Percentiles rank a stretch among this genome's conserved stretches.
Evolutionary conservation across 2,888 invertebrate species (phyloP).

Genomic region (Calliscelio sp.): DNA sequence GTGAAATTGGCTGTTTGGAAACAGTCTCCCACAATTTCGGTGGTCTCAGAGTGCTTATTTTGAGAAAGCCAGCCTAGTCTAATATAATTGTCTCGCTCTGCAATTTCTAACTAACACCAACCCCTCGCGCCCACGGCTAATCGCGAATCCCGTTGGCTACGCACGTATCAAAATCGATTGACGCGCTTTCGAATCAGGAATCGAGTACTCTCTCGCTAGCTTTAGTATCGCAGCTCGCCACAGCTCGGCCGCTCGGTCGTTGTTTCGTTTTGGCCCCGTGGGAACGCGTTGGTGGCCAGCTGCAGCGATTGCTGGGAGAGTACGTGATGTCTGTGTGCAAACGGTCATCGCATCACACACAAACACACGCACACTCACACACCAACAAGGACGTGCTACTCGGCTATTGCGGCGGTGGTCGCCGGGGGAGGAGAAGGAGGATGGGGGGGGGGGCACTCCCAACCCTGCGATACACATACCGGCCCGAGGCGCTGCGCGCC

Average conservation of each 20-base stretch:
- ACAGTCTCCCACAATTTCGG: too few species aligned
- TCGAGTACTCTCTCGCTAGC: conserved; percentile 18
- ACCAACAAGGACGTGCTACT: conserved; percentile 17
- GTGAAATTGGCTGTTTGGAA: too few species aligned
- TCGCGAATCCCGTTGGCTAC: conserved; percentile 48
- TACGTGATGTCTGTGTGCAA: conserved; percentile 77
- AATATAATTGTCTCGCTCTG: too few species aligned
- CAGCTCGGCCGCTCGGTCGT: conserved; percentile 45
- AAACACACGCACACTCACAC: conserved; percentile 2
- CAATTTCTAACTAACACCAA: conserved; percentile 16
- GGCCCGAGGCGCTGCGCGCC: conserved; percentile 41
- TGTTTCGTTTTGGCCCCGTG: conserved; percentile 83
- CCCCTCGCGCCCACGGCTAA: conserved; percentile 39
- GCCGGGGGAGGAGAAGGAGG: too few species aligned
- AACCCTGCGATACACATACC: conserved; percentile 55
- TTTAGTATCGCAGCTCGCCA: conserved; percentile 19
- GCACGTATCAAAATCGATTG: conserved; percentile 62
- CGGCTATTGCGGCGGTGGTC: conserved; percentile 41
- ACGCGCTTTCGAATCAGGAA: conserved; percentile 56
- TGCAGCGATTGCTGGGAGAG: conserved; percentile 84
- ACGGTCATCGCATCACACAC: conserved; percentile 57
- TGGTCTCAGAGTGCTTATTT: too few species aligned
- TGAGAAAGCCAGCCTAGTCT: too few species aligned
- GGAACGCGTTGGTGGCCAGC: conserved; percentile 85
- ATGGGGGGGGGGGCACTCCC: conserved; percentile 49